Evolutionary conservation across 2,797 vertebrate genomes (phyloP).

Genomic region (Lacerta viridis): DNA sequence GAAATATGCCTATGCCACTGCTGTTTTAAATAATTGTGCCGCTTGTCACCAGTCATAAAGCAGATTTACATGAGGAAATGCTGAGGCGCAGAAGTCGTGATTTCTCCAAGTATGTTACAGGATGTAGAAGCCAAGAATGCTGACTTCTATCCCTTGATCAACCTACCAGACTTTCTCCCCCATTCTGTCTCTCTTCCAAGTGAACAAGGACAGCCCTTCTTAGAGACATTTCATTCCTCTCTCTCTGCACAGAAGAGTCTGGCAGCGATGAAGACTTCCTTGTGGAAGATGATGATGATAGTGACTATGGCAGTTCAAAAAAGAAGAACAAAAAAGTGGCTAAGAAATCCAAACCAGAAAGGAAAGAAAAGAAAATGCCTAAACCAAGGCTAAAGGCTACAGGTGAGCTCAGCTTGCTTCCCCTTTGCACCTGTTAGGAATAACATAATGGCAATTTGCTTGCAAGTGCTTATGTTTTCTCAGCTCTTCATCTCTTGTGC

Average conservation of each 20-base stretch:
- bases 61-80: slow-evolving; percentile 27
- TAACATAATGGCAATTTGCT: slow-evolving; percentile 28
- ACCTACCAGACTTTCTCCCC: slow-evolving; percentile 22
- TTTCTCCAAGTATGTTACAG: slow-evolving; percentile 19
- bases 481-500: slow-evolving; percentile 8
- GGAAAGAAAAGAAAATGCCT: slow-evolving; percentile 98
- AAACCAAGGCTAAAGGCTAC: slow-evolving; percentile 99
- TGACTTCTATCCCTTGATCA: slow-evolving; percentile 16
- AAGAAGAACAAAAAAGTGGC: slow-evolving; percentile 96
- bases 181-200: slow-evolving; percentile 4
- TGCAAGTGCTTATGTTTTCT: slow-evolving; percentile 20
- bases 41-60: slow-evolving; percentile 33
- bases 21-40: slow-evolving; percentile 30
- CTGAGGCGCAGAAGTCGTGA: neutral
- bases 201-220: slow-evolving; percentile 53
- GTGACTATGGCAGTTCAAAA: slow-evolving; percentile 97
- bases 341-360: slow-evolving; percentile 93
- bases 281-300: slow-evolving; percentile 98
- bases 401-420: slow-evolving; percentile 82
- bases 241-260: slow-evolving; percentile 81
- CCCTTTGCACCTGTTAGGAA: slow-evolving; percentile 21
- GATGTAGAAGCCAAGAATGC: neutral
- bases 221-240: slow-evolving; percentile 70
- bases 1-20: slow-evolving; percentile 26
- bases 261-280: slow-evolving; percentile 98